Evolutionary conservation across 2,113 vertebrate genomes (phyloP).

Genomic region (Xerus inauris): DNA sequence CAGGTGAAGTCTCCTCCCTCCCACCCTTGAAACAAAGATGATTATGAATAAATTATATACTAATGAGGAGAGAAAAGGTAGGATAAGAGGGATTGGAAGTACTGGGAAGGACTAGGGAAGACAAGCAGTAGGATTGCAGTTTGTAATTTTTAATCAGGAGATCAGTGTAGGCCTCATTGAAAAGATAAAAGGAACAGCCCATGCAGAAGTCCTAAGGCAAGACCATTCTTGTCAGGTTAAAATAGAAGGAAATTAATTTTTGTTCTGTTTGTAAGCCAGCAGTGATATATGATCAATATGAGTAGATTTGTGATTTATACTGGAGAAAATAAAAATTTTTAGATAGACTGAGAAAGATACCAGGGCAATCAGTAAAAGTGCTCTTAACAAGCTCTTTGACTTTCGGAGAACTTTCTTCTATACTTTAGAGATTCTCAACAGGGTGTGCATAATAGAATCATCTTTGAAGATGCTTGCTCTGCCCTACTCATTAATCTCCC

Average conservation of each 20-base stretch:
- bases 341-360: neutral
- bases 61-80: neutral
- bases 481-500: neutral
- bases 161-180: neutral
- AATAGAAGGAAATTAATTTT: conserved; percentile 14
- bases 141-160: neutral
- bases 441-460: neutral
- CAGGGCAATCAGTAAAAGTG: neutral
- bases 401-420: conserved; percentile 28
- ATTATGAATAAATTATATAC: neutral
- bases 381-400: neutral
- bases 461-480: neutral
- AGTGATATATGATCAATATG: neutral
- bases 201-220: neutral
- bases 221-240: neutral
- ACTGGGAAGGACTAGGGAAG: neutral
- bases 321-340: neutral
- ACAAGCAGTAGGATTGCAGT: neutral
- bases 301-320: conserved; percentile 12
- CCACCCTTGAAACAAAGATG: neutral
- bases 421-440: neutral
- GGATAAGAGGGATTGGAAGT: neutral
- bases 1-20: neutral
- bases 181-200: neutral
- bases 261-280: conserved; percentile 5